Base-by-base conservation (phyloP, 92 coral and sea anemone species). In the Epizoanthus stellaris region DNA sequence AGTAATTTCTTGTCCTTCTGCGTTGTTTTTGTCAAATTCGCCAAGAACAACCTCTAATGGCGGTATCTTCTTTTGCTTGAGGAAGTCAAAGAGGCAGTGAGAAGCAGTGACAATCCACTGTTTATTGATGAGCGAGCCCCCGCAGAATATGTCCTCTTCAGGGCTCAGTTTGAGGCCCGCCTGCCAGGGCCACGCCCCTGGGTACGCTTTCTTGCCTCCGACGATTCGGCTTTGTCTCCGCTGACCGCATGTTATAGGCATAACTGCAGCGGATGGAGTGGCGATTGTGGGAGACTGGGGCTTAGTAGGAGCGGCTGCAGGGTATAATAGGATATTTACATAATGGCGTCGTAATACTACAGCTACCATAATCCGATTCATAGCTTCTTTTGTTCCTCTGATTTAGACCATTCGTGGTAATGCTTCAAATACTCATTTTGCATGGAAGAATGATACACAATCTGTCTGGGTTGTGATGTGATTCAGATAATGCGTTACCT, bases 141-240 rank as follows among this genome's bases (percentile, higher is more conserved):
- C 91, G 63, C 91, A 88, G 75, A 84, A 88, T 21, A 88, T 88
- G 25, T 59, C 52, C 11, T 70, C 81, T 6, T 17, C 61, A 30
- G 91, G 74, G 20, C 80, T 68, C 61, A 81, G 84, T 70, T 84
- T 88, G 19, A 88, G 91, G 43, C 91, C 91, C 9, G 79, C 91
- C 56, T 88, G 91, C 91, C 91, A 88, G 4, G 91, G 91, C 91
- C 91, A 88, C 3, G 75, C 63, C 3, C 91, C 88, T 17, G 76
- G 81, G 61, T 84, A 62, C 34, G 91, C 88, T 56, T 61, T 75
- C 42, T 45, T 47, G 11, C 91, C 91, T 20, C 91, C 91, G 11
- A 88, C 91, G 45, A 88, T 88, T 34, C 67, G 63, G 40, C 91
- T 88, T 66, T 81, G 85, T 4, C 70, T 68, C 57, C 82, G 82